Evolutionary conservation across 2,113 vertebrate genomes (phyloP).

Genomic region (Regulus satrapa): DNA sequence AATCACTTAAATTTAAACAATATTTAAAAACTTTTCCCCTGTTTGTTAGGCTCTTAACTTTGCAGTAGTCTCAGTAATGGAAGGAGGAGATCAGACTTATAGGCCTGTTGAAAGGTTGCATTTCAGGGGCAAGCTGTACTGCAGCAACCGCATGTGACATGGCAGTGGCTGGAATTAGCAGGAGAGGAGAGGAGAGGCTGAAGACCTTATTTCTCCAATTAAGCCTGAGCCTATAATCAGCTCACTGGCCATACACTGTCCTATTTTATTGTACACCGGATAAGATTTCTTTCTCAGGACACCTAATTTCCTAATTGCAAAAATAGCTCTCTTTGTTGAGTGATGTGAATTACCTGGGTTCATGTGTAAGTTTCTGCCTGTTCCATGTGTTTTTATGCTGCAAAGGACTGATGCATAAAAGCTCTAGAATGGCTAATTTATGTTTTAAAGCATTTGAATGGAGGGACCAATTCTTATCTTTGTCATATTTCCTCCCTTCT

Average conservation of each 20-base stretch:
- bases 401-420: not conserved
- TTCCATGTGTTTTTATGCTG: not conserved
- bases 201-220: not conserved
- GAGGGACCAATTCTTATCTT: not conserved
- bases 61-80: not conserved
- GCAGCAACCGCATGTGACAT: not conserved
- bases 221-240: slow-evolving; percentile 6
- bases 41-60: not conserved
- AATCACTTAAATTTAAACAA: not conserved
- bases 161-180: not conserved
- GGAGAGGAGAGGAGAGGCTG: not conserved
- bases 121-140: not conserved
- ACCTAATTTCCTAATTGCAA: not conserved
- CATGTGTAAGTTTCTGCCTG: not conserved
- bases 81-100: not conserved
- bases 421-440: not conserved
- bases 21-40: not conserved
- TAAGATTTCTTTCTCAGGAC: not conserved
- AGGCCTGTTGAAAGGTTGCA: not conserved
- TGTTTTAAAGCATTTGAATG: not conserved
- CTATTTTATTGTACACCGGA: not conserved
- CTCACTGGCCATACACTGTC: not conserved
- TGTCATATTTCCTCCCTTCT: not conserved
- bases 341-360: not conserved
- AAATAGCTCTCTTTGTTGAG: not conserved